Evolutionary conservation across 2,113 vertebrate species (phyloP), one percentile per base, ranked within the genome.

Genomic region (Orthonyx spaldingii): DNA sequence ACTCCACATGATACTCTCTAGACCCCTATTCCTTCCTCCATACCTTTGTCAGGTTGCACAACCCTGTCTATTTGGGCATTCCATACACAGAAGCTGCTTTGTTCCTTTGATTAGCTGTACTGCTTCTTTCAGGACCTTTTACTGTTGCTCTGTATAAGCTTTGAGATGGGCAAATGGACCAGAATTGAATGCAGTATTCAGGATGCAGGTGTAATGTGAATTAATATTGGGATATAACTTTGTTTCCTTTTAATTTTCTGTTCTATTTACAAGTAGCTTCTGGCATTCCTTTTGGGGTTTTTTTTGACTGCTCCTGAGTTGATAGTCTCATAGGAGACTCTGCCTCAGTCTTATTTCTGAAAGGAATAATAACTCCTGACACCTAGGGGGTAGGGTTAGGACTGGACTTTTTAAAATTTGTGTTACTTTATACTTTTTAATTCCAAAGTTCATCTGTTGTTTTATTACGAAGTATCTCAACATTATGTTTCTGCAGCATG

Each of bases 1-100:
- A 13, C 17, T 78, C 32, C n/a, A 28, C 39, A 32, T 0, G 0
- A 33, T 41, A 22, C 4, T 69, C 3, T 60, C 7, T 70, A 59
- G 41, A 61, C 8, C 21, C 11, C 22, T 26, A 4, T 50, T 32
- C 10, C 12, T 80, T 84, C 32, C 16, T 77, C 24, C 35, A 8
- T 57, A 27, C 2, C 21, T 65, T 66, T 70, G 37, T 66, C 23
- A 59, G 30, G 13, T 41, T 78, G 39, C 30, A 66, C 24, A 90
- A 16, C 46, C 16, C 26, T 80, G 27, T 76, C 27, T 55, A 3
- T 75, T 70, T n/a, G 44, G n/a, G 22, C 21, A 28, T 46, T 19
- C 9, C 3, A 1, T 56, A 9, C 15, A 32, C 3, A 44, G 27
- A 71, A 53, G 7, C 23, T 92, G 21, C 46, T 82, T 60, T 52